phyloP scores from a whole-genome alignment of 2,888 invertebrate species.

The Troides aeacus region DNA sequence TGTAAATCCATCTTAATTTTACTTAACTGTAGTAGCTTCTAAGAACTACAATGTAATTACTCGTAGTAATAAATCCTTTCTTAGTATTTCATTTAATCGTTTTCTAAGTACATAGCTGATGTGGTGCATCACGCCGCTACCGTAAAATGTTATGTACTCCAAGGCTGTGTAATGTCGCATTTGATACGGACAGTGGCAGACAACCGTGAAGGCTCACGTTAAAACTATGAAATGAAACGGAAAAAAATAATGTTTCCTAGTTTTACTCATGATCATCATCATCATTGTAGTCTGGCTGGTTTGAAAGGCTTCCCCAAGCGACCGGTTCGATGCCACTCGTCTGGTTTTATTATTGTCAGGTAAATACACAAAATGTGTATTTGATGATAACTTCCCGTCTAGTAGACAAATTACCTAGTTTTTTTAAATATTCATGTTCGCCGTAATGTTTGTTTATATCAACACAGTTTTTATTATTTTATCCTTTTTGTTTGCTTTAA shows the following conservation, averaged over 20 bases:
- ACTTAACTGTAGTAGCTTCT: no score
- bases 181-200: conserved; percentile 53
- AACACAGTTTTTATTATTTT: background rate
- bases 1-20: no score
- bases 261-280: conserved; percentile 2
- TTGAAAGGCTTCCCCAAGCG: no score
- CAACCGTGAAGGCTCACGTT: conserved; percentile 67
- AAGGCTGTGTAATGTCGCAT: conserved; percentile 57
- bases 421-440: background rate
- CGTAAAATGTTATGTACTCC: conserved; percentile 34
- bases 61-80: background rate
- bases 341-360: background rate
- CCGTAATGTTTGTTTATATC: background rate
- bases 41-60: background rate
- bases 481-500: no score
- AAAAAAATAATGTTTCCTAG: conserved; percentile 12
- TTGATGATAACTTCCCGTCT: background rate
- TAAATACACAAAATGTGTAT: conserved; percentile 8
- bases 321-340: no score
- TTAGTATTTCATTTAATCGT: background rate
- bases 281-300: no score
- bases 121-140: conserved; percentile 37
- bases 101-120: background rate
- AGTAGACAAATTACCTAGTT: background rate
- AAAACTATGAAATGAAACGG: conserved; percentile 31